phyloP scores from a whole-genome alignment of 1,140 invertebrate species.

The Brachionus rubens region DNA sequence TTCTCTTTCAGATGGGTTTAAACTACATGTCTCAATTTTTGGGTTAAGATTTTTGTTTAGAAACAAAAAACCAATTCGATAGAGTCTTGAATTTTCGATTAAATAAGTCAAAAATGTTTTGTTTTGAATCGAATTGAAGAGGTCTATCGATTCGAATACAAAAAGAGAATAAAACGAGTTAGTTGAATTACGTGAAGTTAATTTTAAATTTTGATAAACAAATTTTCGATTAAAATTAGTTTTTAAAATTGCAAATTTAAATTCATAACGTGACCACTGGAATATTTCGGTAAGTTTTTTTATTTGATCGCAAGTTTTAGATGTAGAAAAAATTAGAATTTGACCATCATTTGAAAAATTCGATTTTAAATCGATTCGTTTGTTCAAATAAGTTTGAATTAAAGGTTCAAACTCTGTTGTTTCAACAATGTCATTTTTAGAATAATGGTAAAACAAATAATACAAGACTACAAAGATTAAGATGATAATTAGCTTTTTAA shows the following conservation, averaged over 20 bases:
- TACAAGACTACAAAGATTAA: too few species aligned
- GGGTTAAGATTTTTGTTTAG: background rate
- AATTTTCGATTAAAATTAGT: background rate
- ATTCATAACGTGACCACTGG: background rate
- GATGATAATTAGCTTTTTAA: too few species aligned
- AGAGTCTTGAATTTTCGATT: background rate
- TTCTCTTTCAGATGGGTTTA: background rate
- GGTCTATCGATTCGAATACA: background rate
- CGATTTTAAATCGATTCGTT: too few species aligned
- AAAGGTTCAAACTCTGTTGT: too few species aligned
- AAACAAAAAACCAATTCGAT: conserved; percentile 2
- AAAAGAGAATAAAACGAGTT: background rate
- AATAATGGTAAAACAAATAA: too few species aligned
- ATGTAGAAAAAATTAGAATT: background rate
- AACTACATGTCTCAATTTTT: background rate
- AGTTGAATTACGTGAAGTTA: background rate
- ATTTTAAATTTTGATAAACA: background rate
- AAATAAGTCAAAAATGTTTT: background rate
- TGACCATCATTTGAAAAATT: background rate
- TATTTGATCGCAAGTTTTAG: background rate
- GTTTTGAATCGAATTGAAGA: background rate
- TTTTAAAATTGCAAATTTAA: background rate
- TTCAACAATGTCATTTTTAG: too few species aligned
- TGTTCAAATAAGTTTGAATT: too few species aligned
- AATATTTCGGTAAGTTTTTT: background rate